Percentiles rank a stretch among this genome's conserved stretches.
Evolutionary conservation across 1,140 invertebrate species (phyloP).

Genomic region (Himalopsyche phryganea): DNA sequence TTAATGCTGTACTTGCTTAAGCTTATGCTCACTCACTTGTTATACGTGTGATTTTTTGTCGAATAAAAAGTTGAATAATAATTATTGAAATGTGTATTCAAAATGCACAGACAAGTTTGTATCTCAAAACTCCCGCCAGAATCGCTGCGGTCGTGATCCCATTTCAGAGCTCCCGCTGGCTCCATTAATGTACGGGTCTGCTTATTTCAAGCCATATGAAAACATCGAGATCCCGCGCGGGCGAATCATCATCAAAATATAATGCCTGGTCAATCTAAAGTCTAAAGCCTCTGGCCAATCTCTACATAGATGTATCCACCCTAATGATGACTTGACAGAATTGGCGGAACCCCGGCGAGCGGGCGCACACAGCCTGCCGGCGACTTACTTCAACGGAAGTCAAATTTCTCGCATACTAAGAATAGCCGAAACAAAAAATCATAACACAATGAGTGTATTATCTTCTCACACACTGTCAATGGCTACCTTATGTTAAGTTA

Average conservation of each 20-base stretch:
- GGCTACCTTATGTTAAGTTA: too few relatives aligned
- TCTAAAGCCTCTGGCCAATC: not conserved
- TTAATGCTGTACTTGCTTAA: not conserved
- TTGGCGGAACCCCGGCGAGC: not conserved
- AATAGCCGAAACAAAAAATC: too few relatives aligned
- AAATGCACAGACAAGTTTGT: constrained; percentile 10
- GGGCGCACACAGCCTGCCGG: constrained; percentile 2
- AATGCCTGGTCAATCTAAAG: constrained; percentile 10
- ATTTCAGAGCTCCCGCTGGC: constrained; percentile 25
- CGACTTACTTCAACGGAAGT: constrained; percentile 8
- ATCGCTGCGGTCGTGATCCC: constrained; percentile 23
- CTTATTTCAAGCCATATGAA: constrained; percentile 4
- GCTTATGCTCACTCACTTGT: constrained; percentile 11
- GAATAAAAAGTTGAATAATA: constrained; percentile 23
- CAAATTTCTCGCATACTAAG: not conserved
- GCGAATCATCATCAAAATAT: constrained; percentile 5
- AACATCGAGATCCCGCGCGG: not conserved
- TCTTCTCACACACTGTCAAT: too few relatives aligned
- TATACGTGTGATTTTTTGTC: constrained; percentile 6
- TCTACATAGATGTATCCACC: not conserved
- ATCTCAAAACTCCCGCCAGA: not conserved
- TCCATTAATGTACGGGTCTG: constrained; percentile 12
- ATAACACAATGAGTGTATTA: too few relatives aligned
- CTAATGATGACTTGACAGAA: constrained; percentile 13
- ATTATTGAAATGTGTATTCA: constrained; percentile 28